These are phyloP conservation scores for Drosophila rellima DNA, from an alignment of 2,888 invertebrate species.

Conservation along the genomic window DNA sequence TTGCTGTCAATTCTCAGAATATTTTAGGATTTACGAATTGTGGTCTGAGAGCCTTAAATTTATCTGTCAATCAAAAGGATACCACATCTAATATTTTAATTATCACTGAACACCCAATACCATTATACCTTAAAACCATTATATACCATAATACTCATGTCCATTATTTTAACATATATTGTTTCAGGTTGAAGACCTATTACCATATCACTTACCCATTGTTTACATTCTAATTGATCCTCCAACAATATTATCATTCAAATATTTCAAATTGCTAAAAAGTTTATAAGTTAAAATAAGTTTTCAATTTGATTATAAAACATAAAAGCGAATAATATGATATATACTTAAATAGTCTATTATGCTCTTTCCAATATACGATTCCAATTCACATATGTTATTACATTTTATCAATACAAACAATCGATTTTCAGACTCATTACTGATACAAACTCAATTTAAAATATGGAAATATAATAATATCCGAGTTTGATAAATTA, in stretches of 20 bases:
- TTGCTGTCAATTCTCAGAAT: background rate
- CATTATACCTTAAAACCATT: no score
- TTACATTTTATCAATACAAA: no score
- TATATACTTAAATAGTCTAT: background rate
- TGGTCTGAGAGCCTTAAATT: background rate
- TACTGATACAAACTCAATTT: background rate
- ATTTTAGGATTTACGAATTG: background rate
- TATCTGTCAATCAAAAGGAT: background rate
- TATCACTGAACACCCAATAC: no score
- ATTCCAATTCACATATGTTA: no score
- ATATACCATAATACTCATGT: no score
- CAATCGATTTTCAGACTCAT: background rate
- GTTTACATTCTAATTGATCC: slow-evolving; percentile 18
- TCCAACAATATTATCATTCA: slow-evolving; percentile 16
- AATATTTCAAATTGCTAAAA: slow-evolving; percentile 2
- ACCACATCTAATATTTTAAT: background rate
- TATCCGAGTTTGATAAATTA: no score
- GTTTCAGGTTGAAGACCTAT: background rate
- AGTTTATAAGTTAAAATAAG: slow-evolving; percentile 1
- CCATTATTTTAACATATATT: no score
- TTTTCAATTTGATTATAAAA: background rate
- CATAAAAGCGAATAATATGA: background rate
- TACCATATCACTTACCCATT: slow-evolving; percentile 4
- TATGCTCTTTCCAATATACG: no score
- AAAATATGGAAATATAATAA: background rate